Base-by-base conservation (phyloP, 2,797 vertebrate species). In the Molossus alvarezi region DNA sequence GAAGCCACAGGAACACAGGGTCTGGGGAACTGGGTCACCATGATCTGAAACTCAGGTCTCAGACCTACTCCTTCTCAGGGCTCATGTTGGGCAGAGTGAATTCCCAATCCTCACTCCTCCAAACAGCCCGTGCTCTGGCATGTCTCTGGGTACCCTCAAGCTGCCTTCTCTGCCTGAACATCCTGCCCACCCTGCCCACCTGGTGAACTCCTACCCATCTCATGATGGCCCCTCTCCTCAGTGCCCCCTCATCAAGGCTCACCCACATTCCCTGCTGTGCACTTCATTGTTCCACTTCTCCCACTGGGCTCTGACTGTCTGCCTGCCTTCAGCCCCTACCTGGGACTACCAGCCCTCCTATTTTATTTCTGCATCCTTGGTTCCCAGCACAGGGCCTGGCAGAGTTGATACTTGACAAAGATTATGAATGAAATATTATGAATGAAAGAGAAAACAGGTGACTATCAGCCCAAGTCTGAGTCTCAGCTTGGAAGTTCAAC, bases 401-500 rank as follows among this genome's bases (percentile, higher is more conserved):
- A 93, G 79, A 65, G 83, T 5, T 27, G 4, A 72, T 55, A 23
- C 21, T 33, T 80, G 77, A 48, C 60, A 37, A 69, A 41, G 41
- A 53, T 48, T 13, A 12, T 45, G 41, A 45, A 45, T 45, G 41
- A 45, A 45, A 41, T 0, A 51, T 77, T 4, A 33, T 10, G 15
- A 65, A 57, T 27, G n/a, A 55, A 29, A 82, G 53, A 33, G 62
- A 33, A 18, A 41, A 12, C 20, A 86, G 64, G 60, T 55, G 41
- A 83, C 69, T 27, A 6, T 53, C 25, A 55, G 77, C n/a, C n/a
- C 18, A 55, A 75, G 53, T 81, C 20, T 88, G 29, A 67, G 48
- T 8, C 73, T 88, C 29, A 60, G 48, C 23, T 64, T 11, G 57
- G 82, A 92, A 95, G 91, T 29, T 81, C 81, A 72, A 33, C 71